Base-by-base conservation (phyloP, 2,797 vertebrate genomes). In the Leucoraja ocellata region DNA sequence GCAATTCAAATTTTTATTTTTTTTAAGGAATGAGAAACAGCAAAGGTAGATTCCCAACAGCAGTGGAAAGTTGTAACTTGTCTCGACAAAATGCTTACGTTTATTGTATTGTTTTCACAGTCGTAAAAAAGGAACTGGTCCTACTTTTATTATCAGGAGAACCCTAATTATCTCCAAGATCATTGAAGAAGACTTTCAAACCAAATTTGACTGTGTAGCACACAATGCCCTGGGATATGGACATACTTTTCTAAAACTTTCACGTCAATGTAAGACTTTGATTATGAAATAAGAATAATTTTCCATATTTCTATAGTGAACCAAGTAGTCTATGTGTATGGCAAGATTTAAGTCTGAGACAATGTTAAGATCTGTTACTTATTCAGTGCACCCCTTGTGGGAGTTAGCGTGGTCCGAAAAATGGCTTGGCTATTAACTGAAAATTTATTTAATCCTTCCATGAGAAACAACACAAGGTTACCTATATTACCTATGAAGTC, bases 131-230 rank as follows among this genome's bases (percentile, higher is more conserved):
- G 94, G 93, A 73, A 25, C 0, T 58, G 3, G 79, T 0, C 3
- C 46, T 8, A 93, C 93, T 0, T 95, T 93, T 61, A 93, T 94
- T 9, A 18, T 16, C 93, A 96, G 95, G 58, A 76, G 94, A 0
- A 90, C 78, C 63, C 94, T 98, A 94, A 94, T 93, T 93, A 97
- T 98, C 39, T 46, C 77, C 8, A 94, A 94, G 81, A 94, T 97
- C n/a, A 96, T 95, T 8, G 68, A 95, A 18, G 6, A 94, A 4
- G 96, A 97, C 93, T 96, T 97, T 93, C 77, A 93, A 23, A 58
- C 94, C 14, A 61, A 93, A 93, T 97, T 97, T 93, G 25, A 91
- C 0, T 98, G 97, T 71, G 0, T 21, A 0, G 95, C 93, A 0
- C 0, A 0, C 0, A 94, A 95, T 0, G 0, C 0, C 1, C 90